Base-by-base conservation (phyloP, 92 coral and sea anemone species). In the Pocillopora meandrina region DNA sequence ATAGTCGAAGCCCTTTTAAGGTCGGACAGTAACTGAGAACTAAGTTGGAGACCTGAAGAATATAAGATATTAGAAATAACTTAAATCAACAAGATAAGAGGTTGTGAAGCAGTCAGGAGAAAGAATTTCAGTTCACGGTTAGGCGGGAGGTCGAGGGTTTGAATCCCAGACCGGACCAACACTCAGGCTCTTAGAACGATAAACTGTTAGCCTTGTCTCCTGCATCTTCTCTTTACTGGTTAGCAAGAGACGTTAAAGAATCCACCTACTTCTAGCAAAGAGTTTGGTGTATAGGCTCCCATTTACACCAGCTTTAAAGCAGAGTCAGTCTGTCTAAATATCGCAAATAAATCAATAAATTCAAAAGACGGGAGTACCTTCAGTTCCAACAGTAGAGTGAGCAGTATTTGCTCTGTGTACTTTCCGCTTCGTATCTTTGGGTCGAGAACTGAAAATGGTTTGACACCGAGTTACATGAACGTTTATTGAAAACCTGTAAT, bases 1-100 rank as follows among this genome's bases (percentile, higher is more conserved):
- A 88, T 61, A 35, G 95, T 86, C 10, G 98, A 87, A 57, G 94
- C 94, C 63, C 98, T 91, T 76, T 97, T 97, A 74, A 97, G 93
- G 69, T 97, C 99, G 16, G 98, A 95, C 17, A 97, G 85, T 55
- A 97, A 88, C 64, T 92, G 93, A 17, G 99, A 95, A 34, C 95
- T 94, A 77, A 92, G 81, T 9, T 95, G 97, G 18, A 97, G 92
- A 71, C 98, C 98, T 96, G 79, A 63, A 60, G 42, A 19, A 47
- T 3, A 65, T 12, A 18, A 47, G 12, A 18, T 15, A 2, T 23
- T 63, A 18, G 19, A 12, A 2, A 61, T 0, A 20, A 42, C 52
- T 42, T 42, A 3, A 42, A 3, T 42, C 8, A 42, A 42, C 52
- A 42, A 42, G 52, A 3, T 42, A 3, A 42, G 52, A 42, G 52